phyloP scores from a whole-genome alignment of 2,113 vertebrate species.

The Elanoides forficatus region DNA sequence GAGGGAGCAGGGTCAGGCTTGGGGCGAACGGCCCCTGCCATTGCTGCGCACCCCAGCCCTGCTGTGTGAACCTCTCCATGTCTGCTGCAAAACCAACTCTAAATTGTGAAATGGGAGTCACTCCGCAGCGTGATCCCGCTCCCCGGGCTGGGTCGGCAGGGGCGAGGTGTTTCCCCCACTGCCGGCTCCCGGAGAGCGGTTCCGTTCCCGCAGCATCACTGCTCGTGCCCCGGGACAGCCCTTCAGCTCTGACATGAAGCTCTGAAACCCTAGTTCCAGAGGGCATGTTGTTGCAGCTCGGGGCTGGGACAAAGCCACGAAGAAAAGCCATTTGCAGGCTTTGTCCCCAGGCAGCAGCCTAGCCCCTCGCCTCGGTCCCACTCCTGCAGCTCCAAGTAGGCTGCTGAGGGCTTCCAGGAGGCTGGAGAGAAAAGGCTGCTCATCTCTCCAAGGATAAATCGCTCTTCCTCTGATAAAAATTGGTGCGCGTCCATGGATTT shows the following conservation, averaged over 20 bases:
- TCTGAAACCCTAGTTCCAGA: not conserved
- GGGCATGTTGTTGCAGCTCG: not conserved
- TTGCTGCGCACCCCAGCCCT: not conserved
- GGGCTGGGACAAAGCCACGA: not conserved
- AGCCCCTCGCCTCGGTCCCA: not conserved
- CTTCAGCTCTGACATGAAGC: fast-evolving
- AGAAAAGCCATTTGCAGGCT: not conserved
- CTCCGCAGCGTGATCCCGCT: not conserved
- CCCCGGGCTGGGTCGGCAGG: fast-evolving
- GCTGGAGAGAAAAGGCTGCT: not conserved
- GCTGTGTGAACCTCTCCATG: not conserved
- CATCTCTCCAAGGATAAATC: not conserved
- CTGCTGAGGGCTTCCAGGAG: not conserved
- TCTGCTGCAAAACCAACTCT: not conserved
- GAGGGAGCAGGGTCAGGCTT: not conserved
- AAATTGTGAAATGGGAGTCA: not conserved
- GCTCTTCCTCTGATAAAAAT: not conserved
- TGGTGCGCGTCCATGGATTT: not conserved
- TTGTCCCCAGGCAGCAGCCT: not conserved
- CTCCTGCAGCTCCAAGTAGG: not conserved
- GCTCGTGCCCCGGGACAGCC: fast-evolving
- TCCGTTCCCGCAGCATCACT: fast-evolving
- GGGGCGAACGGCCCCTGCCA: not conserved
- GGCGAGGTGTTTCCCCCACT: not conserved
- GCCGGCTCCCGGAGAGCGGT: too few species aligned